Evolutionary conservation across 2,797 vertebrate genomes (phyloP).

Genomic region (Microctenopoma stevenorrisi): DNA sequence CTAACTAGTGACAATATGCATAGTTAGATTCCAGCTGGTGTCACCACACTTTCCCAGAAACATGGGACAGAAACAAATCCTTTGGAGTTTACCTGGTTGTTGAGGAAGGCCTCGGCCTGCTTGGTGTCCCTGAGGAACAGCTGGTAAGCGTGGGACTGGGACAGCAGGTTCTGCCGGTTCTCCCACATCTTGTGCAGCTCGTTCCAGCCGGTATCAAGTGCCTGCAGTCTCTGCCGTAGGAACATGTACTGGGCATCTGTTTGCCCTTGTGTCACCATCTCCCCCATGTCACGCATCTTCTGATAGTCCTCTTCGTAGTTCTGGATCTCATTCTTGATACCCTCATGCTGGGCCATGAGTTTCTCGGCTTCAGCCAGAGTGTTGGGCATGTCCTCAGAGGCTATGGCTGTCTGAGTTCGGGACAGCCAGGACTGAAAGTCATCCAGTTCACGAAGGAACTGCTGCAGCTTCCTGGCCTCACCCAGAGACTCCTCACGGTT

Average conservation of each 20-base stretch:
- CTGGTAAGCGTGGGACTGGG: constrained; percentile 94
- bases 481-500: constrained; percentile 94
- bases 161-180: constrained; percentile 93
- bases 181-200: constrained; percentile 99
- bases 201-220: constrained; percentile 94
- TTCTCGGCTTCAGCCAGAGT: constrained; percentile 93
- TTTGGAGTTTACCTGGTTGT: constrained; percentile 81
- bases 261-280: constrained; percentile 95
- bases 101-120: constrained; percentile 86
- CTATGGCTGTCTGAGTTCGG: constrained; percentile 93
- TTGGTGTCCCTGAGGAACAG: constrained; percentile 92
- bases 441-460: constrained; percentile 94
- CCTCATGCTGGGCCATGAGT: constrained; percentile 92
- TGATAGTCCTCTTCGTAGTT: constrained; percentile 97
- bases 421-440: constrained; percentile 98
- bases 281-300: constrained; percentile 97
- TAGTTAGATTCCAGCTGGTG: neutral
- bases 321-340: constrained; percentile 94
- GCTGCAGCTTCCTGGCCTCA: constrained; percentile 95
- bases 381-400: constrained; percentile 96
- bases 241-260: constrained; percentile 98
- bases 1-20: neutral
- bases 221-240: constrained; percentile 91
- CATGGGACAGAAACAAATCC: no score
- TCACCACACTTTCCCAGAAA: no score